Conservation (phyloP, 2,888 invertebrate species). For the Diachrysia chrysitis region DNA sequence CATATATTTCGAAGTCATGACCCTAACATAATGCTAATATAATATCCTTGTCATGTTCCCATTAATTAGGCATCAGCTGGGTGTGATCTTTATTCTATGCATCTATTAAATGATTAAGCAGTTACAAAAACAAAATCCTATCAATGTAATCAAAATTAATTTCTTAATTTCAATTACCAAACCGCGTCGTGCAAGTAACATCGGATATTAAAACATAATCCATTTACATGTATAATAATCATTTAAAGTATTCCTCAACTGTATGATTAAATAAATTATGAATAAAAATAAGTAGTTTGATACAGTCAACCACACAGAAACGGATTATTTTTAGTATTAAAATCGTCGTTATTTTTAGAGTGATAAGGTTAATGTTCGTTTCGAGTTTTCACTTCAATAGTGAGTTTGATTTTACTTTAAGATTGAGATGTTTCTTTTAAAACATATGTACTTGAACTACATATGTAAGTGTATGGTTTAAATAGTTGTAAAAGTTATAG, state of each 20-base stretch:
- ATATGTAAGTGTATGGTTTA: constrained; percentile 21
- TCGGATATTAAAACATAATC: background rate
- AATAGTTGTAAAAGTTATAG: constrained; percentile 33
- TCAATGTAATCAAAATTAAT: background rate
- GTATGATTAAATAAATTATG: constrained; percentile 21
- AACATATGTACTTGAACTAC: constrained; percentile 38
- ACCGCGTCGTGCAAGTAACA: background rate
- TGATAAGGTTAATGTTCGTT: background rate
- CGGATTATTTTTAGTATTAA: background rate
- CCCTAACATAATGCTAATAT: no score
- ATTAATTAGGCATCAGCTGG: no score
- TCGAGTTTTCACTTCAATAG: no score
- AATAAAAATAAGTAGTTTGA: constrained; percentile 38
- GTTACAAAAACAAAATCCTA: background rate
- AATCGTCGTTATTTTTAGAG: background rate
- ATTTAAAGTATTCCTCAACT: background rate
- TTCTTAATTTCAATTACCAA: background rate
- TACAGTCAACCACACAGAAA: background rate
- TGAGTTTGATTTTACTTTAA: background rate
- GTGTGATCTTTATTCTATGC: no score
- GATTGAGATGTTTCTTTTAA: constrained; percentile 19
- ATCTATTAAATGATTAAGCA: no score
- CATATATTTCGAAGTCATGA: no score
- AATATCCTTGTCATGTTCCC: no score
- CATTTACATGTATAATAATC: constrained; percentile 10